Base-by-base conservation (phyloP, 2,113 vertebrate species). In the Sinocyclocheilus anophthalmus region DNA sequence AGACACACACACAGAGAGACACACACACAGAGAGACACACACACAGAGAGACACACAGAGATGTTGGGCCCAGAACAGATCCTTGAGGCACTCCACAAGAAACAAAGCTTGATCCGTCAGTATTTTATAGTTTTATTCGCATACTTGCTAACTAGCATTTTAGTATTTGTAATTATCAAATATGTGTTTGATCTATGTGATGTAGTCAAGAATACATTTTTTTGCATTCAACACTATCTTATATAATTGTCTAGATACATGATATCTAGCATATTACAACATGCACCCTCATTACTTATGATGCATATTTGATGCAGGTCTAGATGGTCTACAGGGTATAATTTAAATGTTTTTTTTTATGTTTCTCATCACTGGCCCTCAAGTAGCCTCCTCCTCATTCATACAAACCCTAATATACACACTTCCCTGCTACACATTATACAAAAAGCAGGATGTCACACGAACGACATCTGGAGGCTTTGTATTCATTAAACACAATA, bases 231-330 rank as follows among this genome's bases (percentile, higher is more conserved):
- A 79, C 84, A 79, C 59, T 57, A n/a, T 26, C 24, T 63, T 75
- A 83, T 45, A 13, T 14, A 84, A 84, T 84, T 18, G 70, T 30
- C 70, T 76, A 63, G 83, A 84, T 76, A 84, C 30, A 12, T 26
- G 37, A 61, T 84, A 76, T 84, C 61, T 84, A 84, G 70, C n/a
- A 57, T 73, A 84, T n/a, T 76, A 24, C 82, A 73, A 14, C 24
- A 75, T 84, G 50, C 70, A 55, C 48, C 69, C 11, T 42, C 50
- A 24, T 84, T 55, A 20, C 55, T 84, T 65, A 76, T 48, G 53
- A 79, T 85, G 63, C 45, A 70, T 85, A 85, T 85, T 79, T 55
- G 20, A 39, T 61, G 12, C 26, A 55, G 76, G 76, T 70, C n/a
- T 67, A 55, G 37, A 63, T 55, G 53, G 53, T 55, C 53, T 5